Base-by-base conservation (phyloP, 2,888 invertebrate genomes). In the Acrobasis repandana region DNA sequence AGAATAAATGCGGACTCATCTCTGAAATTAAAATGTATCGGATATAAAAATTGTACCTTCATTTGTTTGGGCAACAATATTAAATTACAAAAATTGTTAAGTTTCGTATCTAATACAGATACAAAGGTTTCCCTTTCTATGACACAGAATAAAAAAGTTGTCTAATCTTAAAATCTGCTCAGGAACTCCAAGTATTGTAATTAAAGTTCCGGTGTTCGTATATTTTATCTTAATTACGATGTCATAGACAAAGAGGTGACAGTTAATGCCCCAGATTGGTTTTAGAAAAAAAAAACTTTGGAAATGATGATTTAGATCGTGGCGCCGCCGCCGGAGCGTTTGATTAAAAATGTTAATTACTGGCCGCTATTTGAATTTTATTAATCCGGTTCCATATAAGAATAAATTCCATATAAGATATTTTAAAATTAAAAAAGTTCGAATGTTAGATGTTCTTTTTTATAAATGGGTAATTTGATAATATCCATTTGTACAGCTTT, bases 341-440 rank as follows among this genome's bases (percentile, higher is more conserved):
- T 56, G 58, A 60, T 64, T 63, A 61, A 61, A 28, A 63, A 62
- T 59, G 61, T 65, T 65, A 58, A 65, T 65, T 63, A 60, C 56
- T 10, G 47, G 18, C n/a, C 38, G 51, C 47, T 56, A 64, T 64
- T 62, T 62, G 15, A 62, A 54, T 36, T 54, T 58, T 49, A 34
- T 56, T 58, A 61, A 46, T 34, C 5, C 60, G 58, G 64, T 62
- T 62, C 64, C n/a, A n/a, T n/a, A n/a, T n/a, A n/a, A n/a, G n/a
- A n/a, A n/a, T n/a, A n/a, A n/a, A n/a, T n/a, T n/a, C n/a, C n/a
- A n/a, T n/a, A n/a, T n/a, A n/a, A n/a, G n/a, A n/a, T n/a, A n/a
- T n/a, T n/a, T n/a, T n/a, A n/a, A n/a, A n/a, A n/a, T n/a, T n/a
- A n/a, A n/a, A n/a, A n/a, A n/a, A n/a, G n/a, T n/a, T n/a, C n/a